Evolutionary conservation across 2,888 invertebrate genomes (phyloP), one percentile per base, ranked within the genome.

Genomic region (Andrena chrysosceles): DNA sequence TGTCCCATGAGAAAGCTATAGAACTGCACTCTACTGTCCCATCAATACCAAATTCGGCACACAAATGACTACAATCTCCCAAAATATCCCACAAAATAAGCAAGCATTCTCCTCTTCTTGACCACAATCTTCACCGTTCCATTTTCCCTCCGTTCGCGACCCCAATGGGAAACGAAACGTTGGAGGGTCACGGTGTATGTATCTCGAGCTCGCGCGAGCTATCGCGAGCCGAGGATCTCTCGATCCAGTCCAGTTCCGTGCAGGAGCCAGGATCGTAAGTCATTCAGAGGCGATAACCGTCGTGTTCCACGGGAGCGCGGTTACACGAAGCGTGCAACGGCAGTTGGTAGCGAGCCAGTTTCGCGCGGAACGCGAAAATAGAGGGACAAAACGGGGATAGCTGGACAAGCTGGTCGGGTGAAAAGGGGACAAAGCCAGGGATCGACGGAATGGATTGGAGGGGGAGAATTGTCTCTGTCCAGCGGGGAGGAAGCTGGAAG

Each of bases 401-500:
- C 59, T 42, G 8, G 29, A 60, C 31, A 20, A 8, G 33, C 16
- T n/a, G 35, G 26, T 29, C 20, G 63, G 64, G 35, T 26, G 6
- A n/a, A 69, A 63, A 71, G 59, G 29, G 16, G 26, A 60, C 48
- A 33, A 49, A 48, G 64, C 20, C 54, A 6, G 5, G 60, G 35
- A 20, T 64, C 56, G 72, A 35, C 20, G 63, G 78, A 79, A 89
- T 77, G 73, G 80, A 87, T 85, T 42, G 42, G 16, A 4, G 70
- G 76, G 77, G 77, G 2, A 83, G 87, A 90, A 88, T 87, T 86
- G 88, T 89, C 90, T 80, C 86, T 85, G 87, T 85, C 83, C 62
- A 66, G 66, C 68, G 73, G 83, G 84, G 71, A 89, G 87, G 42
- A 89, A 73, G 74, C 81, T 85, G 83, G 78, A 10, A 8, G n/a